A percentile compares a stretch with the other conserved stretches of the same genome.
Evolutionary conservation across 2,888 invertebrate species (phyloP).

Genomic region (Parascotia fuliginaria): DNA sequence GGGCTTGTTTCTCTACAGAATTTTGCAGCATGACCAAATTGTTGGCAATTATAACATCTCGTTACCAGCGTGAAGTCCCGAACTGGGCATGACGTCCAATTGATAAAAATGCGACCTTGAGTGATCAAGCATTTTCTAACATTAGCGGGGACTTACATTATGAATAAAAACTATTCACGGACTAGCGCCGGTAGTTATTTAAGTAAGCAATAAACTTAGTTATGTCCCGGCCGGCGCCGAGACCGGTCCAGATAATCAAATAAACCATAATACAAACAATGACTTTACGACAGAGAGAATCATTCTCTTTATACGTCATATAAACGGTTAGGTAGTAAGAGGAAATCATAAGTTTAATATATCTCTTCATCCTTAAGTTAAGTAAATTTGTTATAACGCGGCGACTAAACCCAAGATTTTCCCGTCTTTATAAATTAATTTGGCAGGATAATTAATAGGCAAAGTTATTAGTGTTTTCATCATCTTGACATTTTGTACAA

Average conservation of each 20-base stretch:
- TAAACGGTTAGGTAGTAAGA: constrained; percentile 36
- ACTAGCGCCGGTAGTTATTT: constrained; percentile 54
- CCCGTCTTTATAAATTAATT: constrained; percentile 3
- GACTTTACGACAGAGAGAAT: constrained; percentile 64
- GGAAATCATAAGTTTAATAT: constrained; percentile 19
- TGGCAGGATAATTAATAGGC: constrained; percentile 1
- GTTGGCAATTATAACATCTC: too few species aligned
- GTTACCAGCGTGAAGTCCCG: too few species aligned
- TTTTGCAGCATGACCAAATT: too few species aligned
- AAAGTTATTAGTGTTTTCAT: constrained; percentile 2
- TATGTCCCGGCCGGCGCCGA: constrained; percentile 61
- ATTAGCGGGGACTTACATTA: too few species aligned
- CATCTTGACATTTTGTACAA: neutral
- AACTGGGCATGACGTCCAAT: too few species aligned
- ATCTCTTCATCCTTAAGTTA: constrained; percentile 4
- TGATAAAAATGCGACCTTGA: too few species aligned
- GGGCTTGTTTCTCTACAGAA: too few species aligned
- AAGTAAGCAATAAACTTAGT: constrained; percentile 67
- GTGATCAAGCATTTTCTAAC: too few species aligned
- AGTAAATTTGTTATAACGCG: constrained; percentile 3
- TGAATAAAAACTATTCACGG: constrained; percentile 44
- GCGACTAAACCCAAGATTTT: constrained; percentile 3
- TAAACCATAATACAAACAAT: constrained; percentile 63
- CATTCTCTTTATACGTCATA: constrained; percentile 46
- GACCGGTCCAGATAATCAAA: constrained; percentile 65